A percentile compares a stretch with the other conserved stretches of the same genome.
These are phyloP conservation scores for Meandrusa payeni DNA, from an alignment of 2,888 invertebrate species.

Conservation along the genomic window DNA sequence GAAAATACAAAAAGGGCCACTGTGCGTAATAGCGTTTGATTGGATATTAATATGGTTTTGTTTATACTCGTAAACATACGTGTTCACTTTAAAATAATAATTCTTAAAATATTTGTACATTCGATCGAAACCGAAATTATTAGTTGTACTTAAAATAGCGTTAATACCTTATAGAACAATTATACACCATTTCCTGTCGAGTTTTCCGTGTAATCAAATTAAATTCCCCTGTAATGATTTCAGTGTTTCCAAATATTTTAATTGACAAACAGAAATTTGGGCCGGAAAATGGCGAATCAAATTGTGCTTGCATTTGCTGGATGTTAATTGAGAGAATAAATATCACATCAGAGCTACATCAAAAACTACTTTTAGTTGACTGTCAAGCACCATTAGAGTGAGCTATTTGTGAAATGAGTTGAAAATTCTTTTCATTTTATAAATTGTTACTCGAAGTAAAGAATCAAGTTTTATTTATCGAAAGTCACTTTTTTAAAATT, in stretches of 20 bases:
- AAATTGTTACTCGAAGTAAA: no score
- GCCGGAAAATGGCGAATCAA: conserved; percentile 67
- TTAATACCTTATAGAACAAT: conserved; percentile 39
- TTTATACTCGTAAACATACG: no score
- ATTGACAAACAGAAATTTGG: conserved; percentile 76
- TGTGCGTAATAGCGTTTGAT: no score
- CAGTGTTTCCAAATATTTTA: conserved; percentile 75
- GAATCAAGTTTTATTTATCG: no score
- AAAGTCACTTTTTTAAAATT: no score
- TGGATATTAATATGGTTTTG: no score
- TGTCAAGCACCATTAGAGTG: conserved; percentile 21
- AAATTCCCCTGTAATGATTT: conserved; percentile 70
- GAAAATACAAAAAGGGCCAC: no score
- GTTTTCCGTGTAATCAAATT: conserved; percentile 61
- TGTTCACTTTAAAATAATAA: no score
- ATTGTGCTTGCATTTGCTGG: conserved; percentile 71
- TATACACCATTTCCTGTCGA: conserved; percentile 50
- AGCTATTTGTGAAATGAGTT: no score
- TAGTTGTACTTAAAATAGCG: conserved; percentile 21
- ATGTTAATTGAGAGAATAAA: conserved; percentile 72
- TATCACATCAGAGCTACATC: conserved; percentile 56
- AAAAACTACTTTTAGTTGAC: conserved; percentile 43
- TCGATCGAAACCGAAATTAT: no score
- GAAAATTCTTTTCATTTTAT: no score
- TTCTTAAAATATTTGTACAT: no score